Conservation (phyloP, 2,797 vertebrate genomes). For the Cichlasoma orientale region DNA sequence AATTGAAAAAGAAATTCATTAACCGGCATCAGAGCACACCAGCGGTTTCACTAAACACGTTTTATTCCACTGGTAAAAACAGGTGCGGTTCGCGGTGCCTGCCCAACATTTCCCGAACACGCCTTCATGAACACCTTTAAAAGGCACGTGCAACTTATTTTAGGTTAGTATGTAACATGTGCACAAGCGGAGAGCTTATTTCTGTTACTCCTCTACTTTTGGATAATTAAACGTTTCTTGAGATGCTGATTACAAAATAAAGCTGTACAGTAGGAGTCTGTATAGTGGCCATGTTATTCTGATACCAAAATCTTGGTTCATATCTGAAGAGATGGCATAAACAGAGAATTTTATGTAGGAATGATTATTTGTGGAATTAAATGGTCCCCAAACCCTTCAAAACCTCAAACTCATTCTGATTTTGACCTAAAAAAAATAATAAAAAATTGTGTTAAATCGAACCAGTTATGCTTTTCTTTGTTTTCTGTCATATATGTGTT, state of each 20-base stretch:
- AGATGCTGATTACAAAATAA: background rate
- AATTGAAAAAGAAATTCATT: conserved; percentile 71
- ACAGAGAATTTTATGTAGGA: background rate
- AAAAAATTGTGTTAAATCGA: too few species aligned
- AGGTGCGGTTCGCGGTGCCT: background rate
- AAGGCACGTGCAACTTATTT: background rate
- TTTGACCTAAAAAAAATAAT: background rate
- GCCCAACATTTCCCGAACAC: background rate
- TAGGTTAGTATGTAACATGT: background rate
- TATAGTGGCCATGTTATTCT: background rate
- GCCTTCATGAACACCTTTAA: background rate
- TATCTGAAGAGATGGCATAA: conserved; percentile 1
- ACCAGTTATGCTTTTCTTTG: too few species aligned
- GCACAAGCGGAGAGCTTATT: background rate
- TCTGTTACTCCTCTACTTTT: conserved; percentile 9
- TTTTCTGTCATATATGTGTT: background rate
- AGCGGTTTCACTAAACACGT: conserved; percentile 13
- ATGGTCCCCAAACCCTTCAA: background rate
- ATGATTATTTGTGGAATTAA: background rate
- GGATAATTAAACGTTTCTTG: background rate
- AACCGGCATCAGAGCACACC: conserved; percentile 16
- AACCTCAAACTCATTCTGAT: background rate
- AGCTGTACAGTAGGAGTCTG: background rate
- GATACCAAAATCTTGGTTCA: conserved; percentile 9
- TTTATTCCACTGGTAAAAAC: conserved; percentile 15